phyloP scores from a whole-genome alignment of 1,140 invertebrate genomes.

The Lamellibrachia luymesi region DNA sequence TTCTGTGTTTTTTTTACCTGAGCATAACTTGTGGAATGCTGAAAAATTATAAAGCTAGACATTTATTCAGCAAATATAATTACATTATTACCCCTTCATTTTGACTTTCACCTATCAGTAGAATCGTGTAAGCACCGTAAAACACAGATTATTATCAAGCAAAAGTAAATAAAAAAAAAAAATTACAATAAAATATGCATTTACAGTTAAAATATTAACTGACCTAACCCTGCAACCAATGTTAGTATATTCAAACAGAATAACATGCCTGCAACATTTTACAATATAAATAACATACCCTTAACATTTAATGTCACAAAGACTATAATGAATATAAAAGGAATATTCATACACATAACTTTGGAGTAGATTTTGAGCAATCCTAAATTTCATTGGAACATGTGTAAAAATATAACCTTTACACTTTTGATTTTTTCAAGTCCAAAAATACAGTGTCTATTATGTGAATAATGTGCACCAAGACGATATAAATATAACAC shows the following conservation, averaged over 20 bases:
- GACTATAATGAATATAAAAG: neutral
- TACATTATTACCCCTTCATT: too few relatives aligned
- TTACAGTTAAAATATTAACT: neutral
- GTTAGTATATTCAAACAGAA: neutral
- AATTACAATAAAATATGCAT: neutral
- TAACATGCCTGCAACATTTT: neutral
- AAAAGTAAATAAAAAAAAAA: neutral
- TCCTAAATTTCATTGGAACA: neutral
- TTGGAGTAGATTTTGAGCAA: neutral
- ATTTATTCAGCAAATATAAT: too few relatives aligned
- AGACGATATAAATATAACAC: neutral
- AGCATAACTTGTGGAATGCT: too few relatives aligned
- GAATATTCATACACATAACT: neutral
- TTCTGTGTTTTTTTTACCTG: too few relatives aligned
- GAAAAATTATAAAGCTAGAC: too few relatives aligned
- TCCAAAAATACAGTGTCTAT: neutral
- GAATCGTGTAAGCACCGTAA: neutral
- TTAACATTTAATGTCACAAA: neutral
- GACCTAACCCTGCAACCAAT: neutral
- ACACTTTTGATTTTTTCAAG: neutral
- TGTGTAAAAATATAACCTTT: neutral
- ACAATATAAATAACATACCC: neutral
- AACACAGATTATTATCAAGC: neutral
- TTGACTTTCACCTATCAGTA: neutral
- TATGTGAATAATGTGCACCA: neutral